Evolutionary conservation across 2,113 vertebrate genomes (phyloP).

Genomic region (Aix galericulata): DNA sequence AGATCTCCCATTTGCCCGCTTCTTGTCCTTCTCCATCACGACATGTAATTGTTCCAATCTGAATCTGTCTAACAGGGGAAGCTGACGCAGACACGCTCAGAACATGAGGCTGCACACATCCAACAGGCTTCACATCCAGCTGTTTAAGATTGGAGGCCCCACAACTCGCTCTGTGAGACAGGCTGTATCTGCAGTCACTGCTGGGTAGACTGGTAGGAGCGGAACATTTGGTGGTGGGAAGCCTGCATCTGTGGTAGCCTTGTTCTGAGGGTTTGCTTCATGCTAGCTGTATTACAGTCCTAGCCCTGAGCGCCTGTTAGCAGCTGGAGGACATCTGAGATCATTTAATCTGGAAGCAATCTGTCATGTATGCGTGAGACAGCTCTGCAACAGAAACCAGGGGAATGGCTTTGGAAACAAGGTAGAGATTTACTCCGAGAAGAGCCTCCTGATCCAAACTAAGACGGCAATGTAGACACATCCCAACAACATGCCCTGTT

Average conservation of each 20-base stretch:
- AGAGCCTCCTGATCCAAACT: neutral
- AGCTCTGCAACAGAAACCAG: neutral
- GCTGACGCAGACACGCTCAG: neutral
- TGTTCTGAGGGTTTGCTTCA: neutral
- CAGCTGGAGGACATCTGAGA: accelerated
- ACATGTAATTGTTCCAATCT: neutral
- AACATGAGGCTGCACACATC: neutral
- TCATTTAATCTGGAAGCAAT: neutral
- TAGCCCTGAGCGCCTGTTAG: neutral
- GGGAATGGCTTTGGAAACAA: neutral
- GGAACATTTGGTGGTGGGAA: neutral
- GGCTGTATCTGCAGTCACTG: accelerated
- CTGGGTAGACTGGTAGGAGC: neutral
- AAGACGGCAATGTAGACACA: neutral
- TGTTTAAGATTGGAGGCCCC: neutral
- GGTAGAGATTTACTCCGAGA: neutral
- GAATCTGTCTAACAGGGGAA: neutral
- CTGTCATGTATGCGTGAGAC: neutral
- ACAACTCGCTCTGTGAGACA: neutral
- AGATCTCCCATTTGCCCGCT: accelerated
- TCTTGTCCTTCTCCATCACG: neutral
- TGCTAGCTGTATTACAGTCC: accelerated
- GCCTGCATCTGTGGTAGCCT: accelerated
- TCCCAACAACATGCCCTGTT: neutral
- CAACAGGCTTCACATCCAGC: neutral